phyloP scores from a whole-genome alignment of 2,888 invertebrate genomes.

The Hypena proboscidalis region DNA sequence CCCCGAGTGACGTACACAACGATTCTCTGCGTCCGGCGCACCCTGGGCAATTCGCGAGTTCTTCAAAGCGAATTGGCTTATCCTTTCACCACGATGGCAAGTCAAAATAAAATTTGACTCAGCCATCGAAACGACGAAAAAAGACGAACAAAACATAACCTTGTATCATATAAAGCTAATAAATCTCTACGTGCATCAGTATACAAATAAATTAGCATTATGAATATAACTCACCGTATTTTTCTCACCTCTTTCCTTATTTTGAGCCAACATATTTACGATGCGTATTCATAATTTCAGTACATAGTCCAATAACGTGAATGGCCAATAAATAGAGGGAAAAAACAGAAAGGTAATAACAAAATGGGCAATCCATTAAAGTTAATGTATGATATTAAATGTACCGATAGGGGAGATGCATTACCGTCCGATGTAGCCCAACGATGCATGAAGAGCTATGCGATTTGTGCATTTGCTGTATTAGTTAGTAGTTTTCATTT shows the following conservation, averaged over 20 bases:
- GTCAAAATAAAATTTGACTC: too few relatives aligned
- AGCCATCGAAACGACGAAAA: background rate
- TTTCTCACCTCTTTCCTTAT: background rate
- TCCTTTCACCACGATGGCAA: too few relatives aligned
- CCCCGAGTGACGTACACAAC: too few relatives aligned
- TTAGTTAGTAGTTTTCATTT: conserved; percentile 43
- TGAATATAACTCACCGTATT: background rate
- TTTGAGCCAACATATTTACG: background rate
- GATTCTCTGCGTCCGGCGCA: too few relatives aligned
- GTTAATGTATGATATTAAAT: conserved; percentile 70
- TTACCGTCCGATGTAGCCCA: conserved; percentile 55
- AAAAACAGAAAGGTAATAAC: conserved; percentile 56
- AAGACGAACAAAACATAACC: too few relatives aligned
- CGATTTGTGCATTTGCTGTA: conserved; percentile 64
- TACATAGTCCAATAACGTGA: conserved; percentile 28
- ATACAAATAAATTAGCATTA: background rate
- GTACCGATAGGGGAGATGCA: conserved; percentile 62
- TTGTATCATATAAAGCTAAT: too few relatives aligned
- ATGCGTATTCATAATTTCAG: conserved; percentile 1
- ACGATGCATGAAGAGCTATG: conserved; percentile 67
- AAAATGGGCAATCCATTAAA: conserved; percentile 80
- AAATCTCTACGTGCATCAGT: background rate
- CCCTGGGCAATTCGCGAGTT: too few relatives aligned
- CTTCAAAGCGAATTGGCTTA: too few relatives aligned
- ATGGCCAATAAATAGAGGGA: conserved; percentile 40